Conservation (phyloP, 1,140 invertebrate species). For the Periplaneta americana region DNA sequence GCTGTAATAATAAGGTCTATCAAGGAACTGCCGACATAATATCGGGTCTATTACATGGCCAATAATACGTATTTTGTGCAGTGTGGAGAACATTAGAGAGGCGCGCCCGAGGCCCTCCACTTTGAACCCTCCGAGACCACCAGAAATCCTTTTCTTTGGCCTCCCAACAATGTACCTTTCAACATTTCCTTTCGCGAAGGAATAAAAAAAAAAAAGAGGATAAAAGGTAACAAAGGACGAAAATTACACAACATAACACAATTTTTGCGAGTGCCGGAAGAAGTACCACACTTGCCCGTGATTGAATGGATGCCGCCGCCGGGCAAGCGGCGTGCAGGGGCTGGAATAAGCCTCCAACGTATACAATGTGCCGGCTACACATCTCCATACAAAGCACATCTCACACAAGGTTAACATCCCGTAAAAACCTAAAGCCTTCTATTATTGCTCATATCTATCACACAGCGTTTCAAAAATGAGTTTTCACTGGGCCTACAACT, state of each 20-base stretch:
- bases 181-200: neutral
- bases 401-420: neutral
- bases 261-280: neutral
- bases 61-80: neutral
- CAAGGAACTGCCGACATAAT: neutral
- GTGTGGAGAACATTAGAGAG: neutral
- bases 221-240: neutral
- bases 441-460: neutral
- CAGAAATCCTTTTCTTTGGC: neutral
- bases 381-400: neutral
- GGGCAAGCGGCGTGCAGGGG: no score
- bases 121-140: neutral
- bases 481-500: neutral
- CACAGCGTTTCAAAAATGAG: neutral
- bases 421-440: neutral
- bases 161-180: neutral
- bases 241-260: neutral
- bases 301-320: no score
- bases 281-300: no score
- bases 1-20: neutral
- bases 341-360: no score
- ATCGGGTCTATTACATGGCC: neutral
- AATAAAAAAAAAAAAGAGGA: neutral
- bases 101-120: neutral
- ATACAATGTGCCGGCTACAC: neutral